Percentiles rank a stretch among this genome's conserved stretches.
These are phyloP conservation scores for Pogonophryne albipinna DNA, from an alignment of 2,797 vertebrate genomes.

Conservation along the genomic window DNA sequence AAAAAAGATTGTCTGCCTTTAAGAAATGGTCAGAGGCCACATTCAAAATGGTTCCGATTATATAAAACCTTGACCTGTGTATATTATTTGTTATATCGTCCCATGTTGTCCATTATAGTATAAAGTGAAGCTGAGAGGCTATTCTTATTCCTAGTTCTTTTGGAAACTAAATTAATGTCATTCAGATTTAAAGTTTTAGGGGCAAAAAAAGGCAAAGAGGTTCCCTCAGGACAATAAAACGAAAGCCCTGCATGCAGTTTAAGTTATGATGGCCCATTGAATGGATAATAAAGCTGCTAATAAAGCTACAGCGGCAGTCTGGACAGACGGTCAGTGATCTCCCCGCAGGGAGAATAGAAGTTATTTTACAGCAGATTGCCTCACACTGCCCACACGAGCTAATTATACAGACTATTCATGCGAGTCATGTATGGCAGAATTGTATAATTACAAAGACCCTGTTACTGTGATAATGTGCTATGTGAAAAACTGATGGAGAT, in stretches of 20 bases:
- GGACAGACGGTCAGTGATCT: constrained; percentile 77
- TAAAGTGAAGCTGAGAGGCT: background rate
- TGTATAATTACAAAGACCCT: constrained; percentile 73
- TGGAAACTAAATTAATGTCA: constrained; percentile 16
- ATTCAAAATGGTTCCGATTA: background rate
- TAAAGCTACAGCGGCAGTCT: constrained; percentile 51
- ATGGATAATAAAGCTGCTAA: constrained; percentile 58
- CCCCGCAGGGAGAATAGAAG: constrained; percentile 69
- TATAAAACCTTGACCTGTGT: background rate
- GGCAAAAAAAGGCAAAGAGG: constrained; percentile 32
- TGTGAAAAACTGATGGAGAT: constrained; percentile 58
- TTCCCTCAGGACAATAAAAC: constrained; percentile 31
- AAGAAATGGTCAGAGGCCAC: too few species aligned
- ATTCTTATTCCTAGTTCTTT: background rate
- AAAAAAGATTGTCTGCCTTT: too few species aligned
- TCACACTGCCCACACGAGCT: constrained; percentile 77
- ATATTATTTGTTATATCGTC: background rate
- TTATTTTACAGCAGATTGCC: constrained; percentile 81
- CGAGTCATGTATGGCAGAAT: constrained; percentile 73
- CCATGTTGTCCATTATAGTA: background rate
- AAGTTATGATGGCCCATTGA: constrained; percentile 59
- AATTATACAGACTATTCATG: constrained; percentile 81
- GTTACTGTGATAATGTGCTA: constrained; percentile 59
- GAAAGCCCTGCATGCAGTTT: constrained; percentile 39
- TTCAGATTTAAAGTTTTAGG: constrained; percentile 22